Percentiles rank a stretch among this genome's conserved stretches.
Evolutionary conservation across 2,113 vertebrate species (phyloP).

Genomic region (Calidris pugnax): DNA sequence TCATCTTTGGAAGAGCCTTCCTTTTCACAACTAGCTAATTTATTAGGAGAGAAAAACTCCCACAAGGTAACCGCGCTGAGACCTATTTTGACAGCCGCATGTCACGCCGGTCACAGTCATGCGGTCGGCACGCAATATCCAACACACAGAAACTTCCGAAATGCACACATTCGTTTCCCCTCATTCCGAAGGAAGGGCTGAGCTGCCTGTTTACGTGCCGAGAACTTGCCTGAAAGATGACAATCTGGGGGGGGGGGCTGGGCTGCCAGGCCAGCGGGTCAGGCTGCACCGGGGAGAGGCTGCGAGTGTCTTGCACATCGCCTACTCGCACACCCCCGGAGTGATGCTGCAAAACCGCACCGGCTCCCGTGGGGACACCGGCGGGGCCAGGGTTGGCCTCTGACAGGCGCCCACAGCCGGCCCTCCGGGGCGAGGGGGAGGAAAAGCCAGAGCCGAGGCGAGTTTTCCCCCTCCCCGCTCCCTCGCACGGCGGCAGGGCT

Average conservation of each 20-base stretch:
- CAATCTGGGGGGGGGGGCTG: background rate
- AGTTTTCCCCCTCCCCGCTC: background rate
- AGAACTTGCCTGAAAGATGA: background rate
- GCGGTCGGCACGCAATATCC: background rate
- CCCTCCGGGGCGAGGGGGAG: background rate
- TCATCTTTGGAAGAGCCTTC: background rate
- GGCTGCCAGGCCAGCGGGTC: background rate
- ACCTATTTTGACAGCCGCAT: background rate
- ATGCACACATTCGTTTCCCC: background rate
- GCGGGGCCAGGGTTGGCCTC: background rate
- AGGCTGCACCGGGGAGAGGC: background rate
- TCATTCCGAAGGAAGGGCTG: background rate
- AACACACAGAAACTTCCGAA: background rate
- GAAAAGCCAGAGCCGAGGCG: accelerated
- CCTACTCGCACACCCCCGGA: too few relatives aligned
- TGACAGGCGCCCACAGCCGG: background rate
- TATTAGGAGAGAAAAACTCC: background rate
- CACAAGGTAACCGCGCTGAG: background rate
- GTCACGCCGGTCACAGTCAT: background rate
- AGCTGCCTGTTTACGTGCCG: background rate
- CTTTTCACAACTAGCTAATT: background rate
- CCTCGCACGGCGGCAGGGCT: background rate
- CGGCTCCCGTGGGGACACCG: background rate
- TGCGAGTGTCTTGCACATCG: background rate
- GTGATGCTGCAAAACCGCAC: background rate